Percentiles rank a stretch among this genome's conserved stretches.
Evolutionary conservation across 2,888 invertebrate species (phyloP).

Genomic region (Colletes collaris): DNA sequence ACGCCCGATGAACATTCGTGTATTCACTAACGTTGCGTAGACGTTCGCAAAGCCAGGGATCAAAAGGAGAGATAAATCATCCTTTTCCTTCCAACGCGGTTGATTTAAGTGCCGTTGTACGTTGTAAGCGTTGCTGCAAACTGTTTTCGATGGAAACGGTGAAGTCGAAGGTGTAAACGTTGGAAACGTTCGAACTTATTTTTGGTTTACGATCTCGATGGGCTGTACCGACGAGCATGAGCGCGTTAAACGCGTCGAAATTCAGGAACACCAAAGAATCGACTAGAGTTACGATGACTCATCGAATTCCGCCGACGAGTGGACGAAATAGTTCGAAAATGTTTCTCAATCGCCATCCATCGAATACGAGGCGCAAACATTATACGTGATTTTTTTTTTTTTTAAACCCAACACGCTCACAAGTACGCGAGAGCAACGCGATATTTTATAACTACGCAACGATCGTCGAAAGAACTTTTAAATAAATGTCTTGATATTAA

Average conservation of each 20-base stretch:
- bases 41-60: not conserved
- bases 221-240: slow-evolving; percentile 1
- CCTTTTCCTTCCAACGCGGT: slow-evolving; percentile 10
- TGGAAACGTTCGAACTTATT: slow-evolving; percentile 38
- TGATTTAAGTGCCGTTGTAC: slow-evolving; percentile 26
- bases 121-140: slow-evolving; percentile 29
- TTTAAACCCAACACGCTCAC: slow-evolving; percentile 8
- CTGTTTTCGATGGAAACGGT: slow-evolving; percentile 51
- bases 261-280: slow-evolving; percentile 6
- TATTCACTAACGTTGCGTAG: not conserved
- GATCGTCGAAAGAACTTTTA: slow-evolving; percentile 49
- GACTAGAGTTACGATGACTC: slow-evolving; percentile 5
- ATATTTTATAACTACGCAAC: slow-evolving; percentile 53
- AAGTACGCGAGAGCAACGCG: slow-evolving; percentile 16
- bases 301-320: slow-evolving; percentile 1
- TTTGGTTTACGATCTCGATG: slow-evolving; percentile 44
- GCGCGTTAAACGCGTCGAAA: not conserved
- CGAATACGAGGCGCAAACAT: not conserved
- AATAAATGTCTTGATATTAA: slow-evolving; percentile 61
- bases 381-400: slow-evolving; percentile 13
- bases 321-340: slow-evolving; percentile 8
- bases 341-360: not conserved
- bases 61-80: slow-evolving; percentile 22
- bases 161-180: slow-evolving; percentile 28
- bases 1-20: not conserved